Evolutionary conservation across 2,113 vertebrate genomes (phyloP).

Genomic region (Entomyzon cyanotis): DNA sequence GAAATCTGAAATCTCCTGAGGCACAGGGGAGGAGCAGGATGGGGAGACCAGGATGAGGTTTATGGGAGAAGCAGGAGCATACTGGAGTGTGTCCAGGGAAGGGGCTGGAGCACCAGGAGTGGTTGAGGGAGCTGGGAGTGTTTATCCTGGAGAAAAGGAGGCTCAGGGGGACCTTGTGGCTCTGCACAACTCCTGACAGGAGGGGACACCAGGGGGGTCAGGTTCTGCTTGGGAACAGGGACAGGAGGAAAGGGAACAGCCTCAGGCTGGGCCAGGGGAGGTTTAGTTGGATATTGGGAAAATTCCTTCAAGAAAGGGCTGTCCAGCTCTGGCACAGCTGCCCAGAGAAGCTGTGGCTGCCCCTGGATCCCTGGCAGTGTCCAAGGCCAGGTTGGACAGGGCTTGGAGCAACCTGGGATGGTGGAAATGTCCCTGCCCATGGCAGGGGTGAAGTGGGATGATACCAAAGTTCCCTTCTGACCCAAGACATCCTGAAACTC

Average conservation of each 20-base stretch:
- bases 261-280: neutral
- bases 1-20: neutral
- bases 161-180: neutral
- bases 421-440: neutral
- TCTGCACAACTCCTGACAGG: neutral
- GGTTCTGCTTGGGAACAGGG: neutral
- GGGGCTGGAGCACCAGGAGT: no score
- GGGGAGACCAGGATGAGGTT: neutral
- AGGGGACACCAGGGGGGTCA: accelerated
- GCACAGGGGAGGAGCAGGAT: neutral
- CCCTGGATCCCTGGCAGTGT: neutral
- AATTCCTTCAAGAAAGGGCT: neutral
- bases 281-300: accelerated
- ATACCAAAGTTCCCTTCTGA: neutral
- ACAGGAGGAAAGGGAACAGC: neutral
- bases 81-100: neutral
- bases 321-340: neutral
- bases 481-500: neutral
- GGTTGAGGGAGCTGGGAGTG: neutral
- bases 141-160: neutral
- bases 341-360: neutral
- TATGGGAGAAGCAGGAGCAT: neutral
- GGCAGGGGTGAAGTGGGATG: neutral
- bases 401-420: neutral
- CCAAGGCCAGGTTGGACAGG: neutral